A percentile compares a stretch with the other conserved stretches of the same genome.
Conservation (phyloP, 2,797 vertebrate genomes). For the Prunella strophiata region DNA sequence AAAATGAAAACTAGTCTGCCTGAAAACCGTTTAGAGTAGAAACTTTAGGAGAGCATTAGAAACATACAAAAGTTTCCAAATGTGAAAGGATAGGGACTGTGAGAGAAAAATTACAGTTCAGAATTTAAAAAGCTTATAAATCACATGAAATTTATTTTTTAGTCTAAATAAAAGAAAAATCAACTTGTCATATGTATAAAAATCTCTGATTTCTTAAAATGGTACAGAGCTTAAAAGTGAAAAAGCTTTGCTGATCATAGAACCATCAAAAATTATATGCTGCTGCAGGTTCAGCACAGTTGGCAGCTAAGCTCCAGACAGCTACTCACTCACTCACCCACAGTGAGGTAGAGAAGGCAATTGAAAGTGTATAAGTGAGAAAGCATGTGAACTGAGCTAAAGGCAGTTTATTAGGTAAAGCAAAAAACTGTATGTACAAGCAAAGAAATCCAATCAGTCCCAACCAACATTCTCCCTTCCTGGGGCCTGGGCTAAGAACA, state of each 20-base stretch:
- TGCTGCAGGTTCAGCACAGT: not conserved
- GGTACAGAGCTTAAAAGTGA: not conserved
- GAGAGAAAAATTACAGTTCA: not conserved
- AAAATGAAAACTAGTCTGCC: not conserved
- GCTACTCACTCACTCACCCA: fast-evolving
- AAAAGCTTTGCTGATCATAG: not conserved
- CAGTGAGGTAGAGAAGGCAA: not conserved
- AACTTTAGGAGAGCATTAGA: not conserved
- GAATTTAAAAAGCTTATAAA: not conserved
- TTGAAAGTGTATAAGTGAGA: not conserved
- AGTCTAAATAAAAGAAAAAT: not conserved
- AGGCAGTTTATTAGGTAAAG: not conserved
- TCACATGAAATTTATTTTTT: not conserved
- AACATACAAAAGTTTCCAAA: not conserved
- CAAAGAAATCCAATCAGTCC: not conserved
- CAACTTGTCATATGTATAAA: not conserved
- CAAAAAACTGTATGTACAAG: not conserved
- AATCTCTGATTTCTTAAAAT: not conserved
- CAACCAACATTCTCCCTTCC: not conserved
- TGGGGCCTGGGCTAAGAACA: no score
- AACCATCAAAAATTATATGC: not conserved
- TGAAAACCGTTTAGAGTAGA: not conserved
- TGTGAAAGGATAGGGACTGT: not conserved
- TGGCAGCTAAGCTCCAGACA: not conserved
- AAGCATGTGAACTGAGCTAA: not conserved